Conservation (phyloP, 1,140 invertebrate species). For the Spodoptera litura region DNA sequence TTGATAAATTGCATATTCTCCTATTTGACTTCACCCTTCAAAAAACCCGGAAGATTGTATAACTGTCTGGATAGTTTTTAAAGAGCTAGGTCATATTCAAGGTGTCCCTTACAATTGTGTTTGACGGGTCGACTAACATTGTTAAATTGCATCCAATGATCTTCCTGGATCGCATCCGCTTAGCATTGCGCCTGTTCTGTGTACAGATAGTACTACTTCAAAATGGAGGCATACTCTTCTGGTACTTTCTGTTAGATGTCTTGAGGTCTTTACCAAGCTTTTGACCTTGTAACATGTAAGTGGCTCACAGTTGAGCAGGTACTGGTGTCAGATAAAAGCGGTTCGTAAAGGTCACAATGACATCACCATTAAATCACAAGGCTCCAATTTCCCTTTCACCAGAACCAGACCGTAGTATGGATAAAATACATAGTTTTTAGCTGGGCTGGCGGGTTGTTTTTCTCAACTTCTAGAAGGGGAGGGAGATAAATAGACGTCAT, state of each 20-base stretch:
- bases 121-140: constrained; percentile 37
- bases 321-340: constrained; percentile 14
- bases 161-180: constrained; percentile 46
- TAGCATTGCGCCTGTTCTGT: neutral
- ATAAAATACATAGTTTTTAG: too few species aligned
- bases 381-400: constrained; percentile 30
- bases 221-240: neutral
- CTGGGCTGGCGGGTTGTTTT: too few species aligned
- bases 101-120: constrained; percentile 32
- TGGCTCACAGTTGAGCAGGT: constrained; percentile 1
- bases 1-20: constrained; percentile 38
- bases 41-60: constrained; percentile 20
- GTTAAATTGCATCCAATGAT: constrained; percentile 52
- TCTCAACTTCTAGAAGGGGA: too few species aligned
- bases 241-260: neutral
- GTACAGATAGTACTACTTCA: neutral
- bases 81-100: constrained; percentile 27
- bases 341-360: constrained; percentile 22
- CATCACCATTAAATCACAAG: constrained; percentile 32
- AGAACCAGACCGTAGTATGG: neutral
- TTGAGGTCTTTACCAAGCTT: neutral
- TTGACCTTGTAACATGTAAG: neutral
- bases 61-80: neutral
- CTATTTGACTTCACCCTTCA: constrained; percentile 14
- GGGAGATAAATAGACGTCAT: too few species aligned